Conservation (phyloP, 2,888 invertebrate species). For the Nomada ferruginata region DNA sequence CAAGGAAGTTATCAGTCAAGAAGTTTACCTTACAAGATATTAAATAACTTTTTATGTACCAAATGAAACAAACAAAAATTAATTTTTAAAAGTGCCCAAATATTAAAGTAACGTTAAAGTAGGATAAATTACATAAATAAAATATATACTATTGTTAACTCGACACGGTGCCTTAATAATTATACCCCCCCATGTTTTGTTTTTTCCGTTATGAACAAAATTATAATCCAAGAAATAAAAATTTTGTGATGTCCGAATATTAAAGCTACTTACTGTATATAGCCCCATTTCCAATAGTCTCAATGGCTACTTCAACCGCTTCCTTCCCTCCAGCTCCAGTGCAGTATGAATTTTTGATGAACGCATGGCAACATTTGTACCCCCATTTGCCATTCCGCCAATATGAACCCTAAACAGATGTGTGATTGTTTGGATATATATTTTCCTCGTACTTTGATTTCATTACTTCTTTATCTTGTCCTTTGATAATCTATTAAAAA, state of each 20-base stretch:
- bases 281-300: neutral
- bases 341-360: slow-evolving; percentile 95
- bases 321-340: slow-evolving; percentile 90
- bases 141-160: no score
- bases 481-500: slow-evolving; percentile 86
- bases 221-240: neutral
- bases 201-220: no score
- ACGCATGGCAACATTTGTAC: slow-evolving; percentile 97
- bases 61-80: no score
- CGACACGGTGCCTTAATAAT: no score
- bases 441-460: slow-evolving; percentile 97
- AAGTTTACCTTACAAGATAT: no score
- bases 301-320: slow-evolving; percentile 56
- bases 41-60: no score
- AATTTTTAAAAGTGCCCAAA: neutral
- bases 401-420: slow-evolving; percentile 97
- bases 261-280: slow-evolving; percentile 9
- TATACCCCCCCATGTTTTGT: no score
- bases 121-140: neutral
- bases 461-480: slow-evolving; percentile 94
- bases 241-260: slow-evolving; percentile 2
- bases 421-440: slow-evolving; percentile 95
- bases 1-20: no score
- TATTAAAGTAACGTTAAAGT: slow-evolving; percentile 22
- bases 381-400: slow-evolving; percentile 98